Conservation (phyloP, 2,888 invertebrate species). For the Drosophila algonquin region DNA sequence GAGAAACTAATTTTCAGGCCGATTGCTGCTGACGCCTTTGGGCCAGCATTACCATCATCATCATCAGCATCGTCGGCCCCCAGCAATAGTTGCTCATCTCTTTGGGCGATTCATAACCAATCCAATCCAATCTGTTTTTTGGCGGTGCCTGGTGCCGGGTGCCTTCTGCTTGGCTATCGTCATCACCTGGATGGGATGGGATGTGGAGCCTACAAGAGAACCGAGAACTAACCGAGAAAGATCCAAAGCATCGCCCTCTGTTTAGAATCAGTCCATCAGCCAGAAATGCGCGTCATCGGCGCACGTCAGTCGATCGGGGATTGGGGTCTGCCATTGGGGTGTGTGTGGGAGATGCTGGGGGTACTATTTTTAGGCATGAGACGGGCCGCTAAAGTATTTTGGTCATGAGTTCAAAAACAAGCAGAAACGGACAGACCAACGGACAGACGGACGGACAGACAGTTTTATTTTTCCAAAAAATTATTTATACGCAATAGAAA, state of each 20-base stretch:
- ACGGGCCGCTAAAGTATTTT: constrained; percentile 74
- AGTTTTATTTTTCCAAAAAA: constrained; percentile 71
- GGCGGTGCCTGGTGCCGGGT: constrained; percentile 11
- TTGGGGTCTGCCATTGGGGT: constrained; percentile 4
- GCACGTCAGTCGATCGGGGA: constrained; percentile 64
- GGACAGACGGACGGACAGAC: constrained; percentile 48
- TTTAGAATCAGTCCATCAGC: constrained; percentile 53
- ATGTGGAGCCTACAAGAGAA: constrained; percentile 48
- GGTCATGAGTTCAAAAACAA: constrained; percentile 66
- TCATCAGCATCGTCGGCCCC: constrained; percentile 49
- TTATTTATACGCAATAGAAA: constrained; percentile 67
- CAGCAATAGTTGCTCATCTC: constrained; percentile 36
- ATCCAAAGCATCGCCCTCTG: constrained; percentile 40
- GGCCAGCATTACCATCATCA: constrained; percentile 62
- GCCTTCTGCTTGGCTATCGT: constrained; percentile 47
- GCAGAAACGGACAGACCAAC: constrained; percentile 29
- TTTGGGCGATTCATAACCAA: constrained; percentile 15
- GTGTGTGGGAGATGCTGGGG: constrained; percentile 42
- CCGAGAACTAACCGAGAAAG: too few relatives aligned
- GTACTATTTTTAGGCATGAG: constrained; percentile 72
- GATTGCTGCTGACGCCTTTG: constrained; percentile 65
- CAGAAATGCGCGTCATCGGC: constrained; percentile 68
- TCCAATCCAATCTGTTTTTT: constrained; percentile 11
- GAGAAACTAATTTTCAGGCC: constrained; percentile 36
- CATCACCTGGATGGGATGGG: constrained; percentile 62